Conservation (phyloP, 2,113 vertebrate genomes). For the Tachycineta bicolor region DNA sequence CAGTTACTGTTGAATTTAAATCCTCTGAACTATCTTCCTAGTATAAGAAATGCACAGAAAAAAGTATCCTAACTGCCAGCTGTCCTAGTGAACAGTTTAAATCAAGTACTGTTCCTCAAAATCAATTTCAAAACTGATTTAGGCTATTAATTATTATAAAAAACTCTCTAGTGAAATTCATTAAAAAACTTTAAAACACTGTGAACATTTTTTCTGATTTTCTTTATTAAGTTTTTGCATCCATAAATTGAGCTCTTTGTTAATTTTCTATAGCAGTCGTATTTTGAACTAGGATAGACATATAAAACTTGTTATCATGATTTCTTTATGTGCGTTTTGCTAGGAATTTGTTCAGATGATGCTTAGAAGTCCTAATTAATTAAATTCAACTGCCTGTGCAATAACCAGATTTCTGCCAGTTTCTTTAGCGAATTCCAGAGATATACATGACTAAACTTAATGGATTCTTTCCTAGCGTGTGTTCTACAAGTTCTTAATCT, state of each 20-base stretch:
- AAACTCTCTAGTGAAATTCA: neutral
- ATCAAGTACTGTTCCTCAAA: neutral
- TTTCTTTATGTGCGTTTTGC: rapidly evolving
- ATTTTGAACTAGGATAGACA: neutral
- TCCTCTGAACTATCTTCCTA: neutral
- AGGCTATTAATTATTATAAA: neutral
- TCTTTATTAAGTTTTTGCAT: neutral
- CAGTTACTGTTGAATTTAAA: neutral
- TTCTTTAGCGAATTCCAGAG: neutral
- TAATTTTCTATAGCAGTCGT: neutral
- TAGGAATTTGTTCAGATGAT: neutral
- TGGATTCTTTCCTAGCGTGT: neutral
- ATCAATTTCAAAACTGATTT: neutral
- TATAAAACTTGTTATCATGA: neutral
- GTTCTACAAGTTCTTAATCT: neutral
- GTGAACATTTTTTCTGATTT: neutral
- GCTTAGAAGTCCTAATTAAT: neutral
- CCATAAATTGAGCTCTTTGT: neutral
- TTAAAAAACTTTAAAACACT: neutral
- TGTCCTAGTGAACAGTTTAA: neutral
- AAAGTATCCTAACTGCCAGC: neutral
- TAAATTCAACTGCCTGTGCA: neutral
- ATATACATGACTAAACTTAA: neutral
- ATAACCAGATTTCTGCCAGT: neutral
- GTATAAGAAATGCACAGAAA: neutral